Evolutionary conservation across 2,113 vertebrate species (phyloP).

Genomic region (Alethe diademata): DNA sequence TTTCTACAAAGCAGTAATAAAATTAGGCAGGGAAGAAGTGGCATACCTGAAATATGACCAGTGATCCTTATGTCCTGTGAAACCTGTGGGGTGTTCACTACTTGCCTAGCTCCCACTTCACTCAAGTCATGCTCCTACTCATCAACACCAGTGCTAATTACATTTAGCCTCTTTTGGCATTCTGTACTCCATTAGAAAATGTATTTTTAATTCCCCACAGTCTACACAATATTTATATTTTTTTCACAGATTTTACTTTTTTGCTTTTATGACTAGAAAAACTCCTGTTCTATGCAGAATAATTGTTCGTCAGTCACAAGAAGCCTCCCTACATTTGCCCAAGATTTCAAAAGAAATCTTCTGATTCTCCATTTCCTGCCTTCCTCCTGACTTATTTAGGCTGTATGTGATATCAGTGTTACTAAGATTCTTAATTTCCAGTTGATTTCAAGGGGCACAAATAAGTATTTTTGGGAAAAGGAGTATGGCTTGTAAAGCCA

Average conservation of each 20-base stretch:
- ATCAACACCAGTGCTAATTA: background rate
- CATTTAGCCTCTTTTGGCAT: background rate
- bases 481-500: background rate
- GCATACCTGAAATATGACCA: background rate
- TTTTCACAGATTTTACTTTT: background rate
- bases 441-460: background rate
- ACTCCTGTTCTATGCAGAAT: background rate
- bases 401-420: background rate
- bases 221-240: background rate
- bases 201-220: background rate
- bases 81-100: background rate
- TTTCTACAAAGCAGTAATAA: background rate
- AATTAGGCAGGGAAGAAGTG: background rate
- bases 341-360: background rate
- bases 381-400: background rate
- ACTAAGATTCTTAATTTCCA: background rate
- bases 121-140: background rate
- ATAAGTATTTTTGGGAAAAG: background rate
- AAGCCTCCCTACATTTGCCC: background rate
- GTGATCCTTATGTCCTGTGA: background rate
- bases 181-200: background rate
- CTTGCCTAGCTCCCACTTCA: background rate
- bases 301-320: background rate
- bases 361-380: background rate
- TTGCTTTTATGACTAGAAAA: background rate